Evolutionary conservation across 2,888 invertebrate genomes (phyloP).

Genomic region (Synergus japonicus): DNA sequence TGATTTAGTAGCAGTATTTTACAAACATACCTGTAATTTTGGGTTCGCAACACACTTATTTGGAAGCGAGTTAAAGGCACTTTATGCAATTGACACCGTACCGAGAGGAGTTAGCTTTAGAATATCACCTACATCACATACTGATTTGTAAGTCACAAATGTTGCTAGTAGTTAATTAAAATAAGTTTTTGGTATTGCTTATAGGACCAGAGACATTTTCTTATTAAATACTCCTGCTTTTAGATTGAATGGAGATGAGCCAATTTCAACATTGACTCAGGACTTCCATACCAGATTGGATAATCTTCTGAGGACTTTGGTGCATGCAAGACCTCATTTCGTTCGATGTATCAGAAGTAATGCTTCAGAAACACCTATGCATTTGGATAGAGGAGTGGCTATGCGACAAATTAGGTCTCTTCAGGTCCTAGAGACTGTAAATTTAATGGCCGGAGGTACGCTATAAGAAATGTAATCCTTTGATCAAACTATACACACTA

Average conservation of each 20-base stretch:
- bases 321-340: slow-evolving; percentile 96
- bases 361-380: slow-evolving; percentile 87
- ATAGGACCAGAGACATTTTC: neutral
- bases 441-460: slow-evolving; percentile 92
- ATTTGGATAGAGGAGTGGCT: slow-evolving; percentile 90
- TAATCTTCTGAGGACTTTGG: slow-evolving; percentile 92
- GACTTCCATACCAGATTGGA: slow-evolving; percentile 97
- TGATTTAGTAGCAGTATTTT: slow-evolving; percentile 94
- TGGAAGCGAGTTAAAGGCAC: slow-evolving; percentile 92
- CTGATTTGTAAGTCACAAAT: slow-evolving; percentile 80
- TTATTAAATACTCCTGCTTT: slow-evolving; percentile 43
- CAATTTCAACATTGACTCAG: slow-evolving; percentile 93
- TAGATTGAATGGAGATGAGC: slow-evolving; percentile 88
- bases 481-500: slow-evolving; percentile 23
- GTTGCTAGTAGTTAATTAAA: neutral
- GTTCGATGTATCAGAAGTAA: slow-evolving; percentile 95
- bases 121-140: slow-evolving; percentile 93
- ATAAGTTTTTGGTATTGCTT: neutral
- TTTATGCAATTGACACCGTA: slow-evolving; percentile 86
- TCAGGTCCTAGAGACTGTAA: slow-evolving; percentile 93
- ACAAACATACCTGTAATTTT: slow-evolving; percentile 94
- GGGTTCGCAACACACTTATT: slow-evolving; percentile 98
- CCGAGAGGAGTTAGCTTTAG: slow-evolving; percentile 90
- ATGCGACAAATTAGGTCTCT: slow-evolving; percentile 93
- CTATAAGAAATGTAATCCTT: slow-evolving; percentile 42